phyloP scores from a whole-genome alignment of 2,113 vertebrate species.

The Dasyprocta punctata region DNA sequence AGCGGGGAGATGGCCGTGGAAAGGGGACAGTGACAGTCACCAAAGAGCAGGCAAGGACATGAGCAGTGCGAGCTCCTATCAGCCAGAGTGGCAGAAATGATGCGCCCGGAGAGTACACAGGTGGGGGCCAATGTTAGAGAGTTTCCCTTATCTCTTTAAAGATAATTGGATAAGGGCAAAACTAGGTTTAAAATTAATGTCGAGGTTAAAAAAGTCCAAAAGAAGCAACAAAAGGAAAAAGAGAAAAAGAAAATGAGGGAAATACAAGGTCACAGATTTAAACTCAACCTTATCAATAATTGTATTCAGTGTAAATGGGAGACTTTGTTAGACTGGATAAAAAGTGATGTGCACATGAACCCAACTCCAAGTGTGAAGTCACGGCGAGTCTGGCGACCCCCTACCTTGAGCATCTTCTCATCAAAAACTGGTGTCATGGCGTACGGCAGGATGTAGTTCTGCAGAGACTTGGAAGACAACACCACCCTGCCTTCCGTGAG shows the following conservation, averaged over 20 bases:
- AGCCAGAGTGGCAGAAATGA: neutral
- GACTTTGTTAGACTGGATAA: neutral
- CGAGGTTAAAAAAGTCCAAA: neutral
- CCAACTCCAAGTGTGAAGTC: neutral
- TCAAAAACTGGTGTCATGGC: conserved; percentile 92
- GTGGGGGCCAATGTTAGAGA: neutral
- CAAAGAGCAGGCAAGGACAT: neutral
- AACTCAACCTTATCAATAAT: neutral
- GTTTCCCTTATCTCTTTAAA: neutral
- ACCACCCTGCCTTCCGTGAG: conserved; percentile 90
- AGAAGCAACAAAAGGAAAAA: neutral
- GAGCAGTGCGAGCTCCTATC: fast-evolving
- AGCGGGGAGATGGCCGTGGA: neutral
- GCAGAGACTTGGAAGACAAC: conserved; percentile 93
- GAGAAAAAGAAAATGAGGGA: neutral
- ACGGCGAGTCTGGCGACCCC: neutral
- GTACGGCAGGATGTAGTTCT: conserved; percentile 98
- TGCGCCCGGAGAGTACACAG: neutral
- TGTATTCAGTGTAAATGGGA: neutral
- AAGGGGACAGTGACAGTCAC: neutral
- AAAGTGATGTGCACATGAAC: neutral
- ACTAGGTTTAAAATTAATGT: conserved; percentile 8
- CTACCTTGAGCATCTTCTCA: conserved; percentile 96
- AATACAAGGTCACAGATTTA: neutral
- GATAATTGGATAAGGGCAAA: conserved; percentile 15